Base-by-base conservation (phyloP, 2,113 vertebrate species). In the Entomyzon cyanotis region DNA sequence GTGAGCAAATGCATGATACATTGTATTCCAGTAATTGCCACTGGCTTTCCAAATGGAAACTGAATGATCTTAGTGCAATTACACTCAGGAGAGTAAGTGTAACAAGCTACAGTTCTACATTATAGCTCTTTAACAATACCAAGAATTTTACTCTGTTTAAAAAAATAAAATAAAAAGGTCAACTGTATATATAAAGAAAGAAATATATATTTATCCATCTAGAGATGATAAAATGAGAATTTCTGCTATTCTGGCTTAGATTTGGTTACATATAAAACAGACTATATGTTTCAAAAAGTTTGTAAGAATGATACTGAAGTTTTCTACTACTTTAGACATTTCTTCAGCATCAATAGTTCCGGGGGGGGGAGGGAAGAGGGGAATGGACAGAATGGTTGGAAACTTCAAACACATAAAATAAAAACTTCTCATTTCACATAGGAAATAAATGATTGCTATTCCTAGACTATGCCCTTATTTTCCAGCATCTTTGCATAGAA, bases 21-120 rank as follows among this genome's bases (percentile, higher is more conserved):
- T 99, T 99, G 99, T 99, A 98, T 99, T 99, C 98, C 98, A 98
- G 98, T 99, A 99, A 99, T 99, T 99, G 99, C 98, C 95, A 98
- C 96, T 98, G 98, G 98, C 98, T 98, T 98, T 97, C 97, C 98
- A 99, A 99, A 99, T 98, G 98, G 98, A 98, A 98, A 98, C 98
- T 79, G 98, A 98, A 98, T 98, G 97, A 98, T 98, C 96, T 98
- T 98, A 97, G 98, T 97, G 98, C 99, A 99, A 99, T 99, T 99
- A 99, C 98, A 98, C 98, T 98, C 98, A 97, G 96, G 98, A 98
- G 98, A 98, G 98, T 98, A 98, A 98, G 98, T 95, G 98, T 98
- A 99, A 98, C 98, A 98, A 98, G 98, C 97, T 98, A 96, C 98
- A 98, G 98, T 98, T 98, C 98, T 97, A 98, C 97, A 97, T 98